These are phyloP conservation scores for Tineola bisselliella DNA, from an alignment of 2,888 invertebrate species.

Conservation along the genomic window DNA sequence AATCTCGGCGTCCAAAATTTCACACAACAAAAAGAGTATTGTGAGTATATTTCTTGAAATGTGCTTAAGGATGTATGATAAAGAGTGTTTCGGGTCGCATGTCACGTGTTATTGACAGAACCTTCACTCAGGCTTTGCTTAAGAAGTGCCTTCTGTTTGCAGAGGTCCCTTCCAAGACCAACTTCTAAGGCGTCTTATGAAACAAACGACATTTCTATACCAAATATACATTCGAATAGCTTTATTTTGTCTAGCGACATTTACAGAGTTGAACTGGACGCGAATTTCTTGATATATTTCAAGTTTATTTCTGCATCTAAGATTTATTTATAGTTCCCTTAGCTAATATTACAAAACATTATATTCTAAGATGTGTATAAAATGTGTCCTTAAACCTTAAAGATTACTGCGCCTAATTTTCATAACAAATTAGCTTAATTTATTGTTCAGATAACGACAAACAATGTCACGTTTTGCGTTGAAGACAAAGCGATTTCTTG, in stretches of 20 bases:
- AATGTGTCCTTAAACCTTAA: background rate
- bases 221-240: background rate
- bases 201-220: constrained; percentile 1
- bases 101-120: constrained; percentile 10
- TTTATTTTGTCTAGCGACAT: background rate
- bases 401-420: constrained; percentile 9
- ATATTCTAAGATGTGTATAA: background rate
- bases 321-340: too few relatives aligned
- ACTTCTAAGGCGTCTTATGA: background rate
- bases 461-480: constrained; percentile 11
- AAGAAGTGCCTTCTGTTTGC: background rate
- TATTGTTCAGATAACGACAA: constrained; percentile 9
- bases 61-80: constrained; percentile 3
- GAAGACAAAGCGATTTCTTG: constrained; percentile 9
- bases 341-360: background rate
- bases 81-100: background rate
- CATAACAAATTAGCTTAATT: constrained; percentile 12
- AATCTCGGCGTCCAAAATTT: too few relatives aligned
- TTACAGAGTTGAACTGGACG: background rate
- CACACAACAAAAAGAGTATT: too few relatives aligned
- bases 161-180: background rate
- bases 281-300: too few relatives aligned
- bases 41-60: background rate
- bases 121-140: constrained; percentile 6
- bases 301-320: too few relatives aligned